Percentiles rank a stretch among this genome's conserved stretches.
Conservation (phyloP, 64 coral and sea anemone species). For the Platygyra sinensis region DNA sequence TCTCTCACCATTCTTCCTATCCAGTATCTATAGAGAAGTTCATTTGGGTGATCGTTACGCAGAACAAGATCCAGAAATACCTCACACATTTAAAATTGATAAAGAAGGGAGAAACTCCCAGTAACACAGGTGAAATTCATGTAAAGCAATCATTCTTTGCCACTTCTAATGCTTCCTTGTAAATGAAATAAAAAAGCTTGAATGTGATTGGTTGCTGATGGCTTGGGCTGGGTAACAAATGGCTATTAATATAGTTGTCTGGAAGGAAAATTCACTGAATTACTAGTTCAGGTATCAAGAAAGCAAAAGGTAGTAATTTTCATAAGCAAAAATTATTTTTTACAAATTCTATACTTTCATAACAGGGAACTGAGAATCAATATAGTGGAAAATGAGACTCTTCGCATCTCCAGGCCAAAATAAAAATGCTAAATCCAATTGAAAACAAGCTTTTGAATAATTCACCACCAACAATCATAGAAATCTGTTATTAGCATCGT, state of each 20-base stretch:
- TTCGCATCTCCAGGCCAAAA: neutral
- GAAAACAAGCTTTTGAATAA: constrained; percentile 37
- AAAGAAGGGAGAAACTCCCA: constrained; percentile 11
- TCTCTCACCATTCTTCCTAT: constrained; percentile 56
- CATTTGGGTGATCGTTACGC: constrained; percentile 41
- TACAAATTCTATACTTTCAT: neutral
- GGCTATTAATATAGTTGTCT: neutral
- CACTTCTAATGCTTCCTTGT: neutral
- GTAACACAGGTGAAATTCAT: constrained; percentile 37
- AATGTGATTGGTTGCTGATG: neutral
- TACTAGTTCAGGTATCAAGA: neutral
- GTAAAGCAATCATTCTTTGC: constrained; percentile 14
- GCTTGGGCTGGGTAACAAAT: constrained; percentile 10
- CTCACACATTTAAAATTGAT: constrained; percentile 61
- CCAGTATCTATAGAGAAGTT: constrained; percentile 66
- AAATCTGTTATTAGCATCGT: neutral
- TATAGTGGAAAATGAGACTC: neutral
- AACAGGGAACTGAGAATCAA: neutral
- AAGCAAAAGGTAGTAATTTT: neutral
- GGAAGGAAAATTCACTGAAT: neutral
- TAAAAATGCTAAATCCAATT: constrained; percentile 1
- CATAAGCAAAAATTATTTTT: neutral
- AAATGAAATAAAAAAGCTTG: constrained; percentile 37
- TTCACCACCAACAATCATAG: neutral
- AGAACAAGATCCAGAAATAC: constrained; percentile 52